A percentile compares a stretch with the other conserved stretches of the same genome.
Conservation (phyloP, 2,797 vertebrate species). For the Pseudomugil gertrudae region DNA sequence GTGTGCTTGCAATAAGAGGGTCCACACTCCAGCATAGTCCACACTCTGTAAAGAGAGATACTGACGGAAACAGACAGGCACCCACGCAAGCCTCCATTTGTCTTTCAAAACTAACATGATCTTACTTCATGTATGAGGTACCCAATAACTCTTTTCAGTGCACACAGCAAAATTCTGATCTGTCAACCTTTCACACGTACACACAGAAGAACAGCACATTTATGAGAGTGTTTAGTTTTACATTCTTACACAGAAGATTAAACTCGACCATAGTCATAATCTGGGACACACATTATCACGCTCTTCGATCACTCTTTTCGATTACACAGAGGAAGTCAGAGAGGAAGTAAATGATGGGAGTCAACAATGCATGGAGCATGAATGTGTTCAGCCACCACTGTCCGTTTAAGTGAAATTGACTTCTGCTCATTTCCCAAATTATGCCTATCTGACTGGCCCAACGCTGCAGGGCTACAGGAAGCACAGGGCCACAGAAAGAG, state of each 20-base stretch:
- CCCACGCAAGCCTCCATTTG: conserved; percentile 32
- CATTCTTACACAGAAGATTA: conserved; percentile 48
- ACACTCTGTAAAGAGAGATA: conserved; percentile 42
- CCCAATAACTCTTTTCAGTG: neutral
- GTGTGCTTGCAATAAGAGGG: conserved; percentile 13
- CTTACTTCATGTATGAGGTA: conserved; percentile 18
- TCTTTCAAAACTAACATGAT: conserved; percentile 19
- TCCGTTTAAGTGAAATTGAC: conserved; percentile 80
- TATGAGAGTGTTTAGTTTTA: conserved; percentile 35
- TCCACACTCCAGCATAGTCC: conserved; percentile 62
- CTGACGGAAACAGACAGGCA: conserved; percentile 29
- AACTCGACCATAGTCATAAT: conserved; percentile 49
- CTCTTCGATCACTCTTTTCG: conserved; percentile 68
- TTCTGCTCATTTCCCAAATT: conserved; percentile 83
- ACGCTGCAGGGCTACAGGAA: conserved; percentile 79
- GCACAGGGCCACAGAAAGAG: conserved; percentile 47
- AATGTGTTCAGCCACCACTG: conserved; percentile 70
- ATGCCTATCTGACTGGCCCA: conserved; percentile 84
- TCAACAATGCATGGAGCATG: conserved; percentile 74
- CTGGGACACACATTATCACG: conserved; percentile 48
- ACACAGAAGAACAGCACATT: neutral
- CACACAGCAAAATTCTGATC: neutral
- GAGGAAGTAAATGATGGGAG: conserved; percentile 62
- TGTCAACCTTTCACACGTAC: neutral
- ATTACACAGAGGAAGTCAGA: conserved; percentile 69